Evolutionary conservation across 2,797 vertebrate genomes (phyloP), one percentile per base, ranked within the genome.

Genomic region (Enteromius radiatus): DNA sequence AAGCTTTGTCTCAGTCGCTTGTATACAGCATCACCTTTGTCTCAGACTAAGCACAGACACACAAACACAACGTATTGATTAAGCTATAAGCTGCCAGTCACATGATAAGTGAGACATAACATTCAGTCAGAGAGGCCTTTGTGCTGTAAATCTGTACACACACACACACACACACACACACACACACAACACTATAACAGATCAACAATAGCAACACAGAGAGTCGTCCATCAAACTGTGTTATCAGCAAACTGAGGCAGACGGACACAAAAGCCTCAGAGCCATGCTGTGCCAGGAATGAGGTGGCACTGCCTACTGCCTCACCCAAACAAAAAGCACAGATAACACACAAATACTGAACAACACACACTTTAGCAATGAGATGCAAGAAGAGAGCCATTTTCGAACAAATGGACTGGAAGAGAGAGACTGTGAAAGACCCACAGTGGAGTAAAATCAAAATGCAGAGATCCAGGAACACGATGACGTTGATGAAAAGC

Each of bases 61-160:
- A n/a, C 56, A 47, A 21, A 78, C 59, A 59, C 47, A 79, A 43
- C 28, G 38, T 61, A 84, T 80, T 75, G 77, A 84, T 84, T 76
- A 43, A 75, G 47, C 36, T 38, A 47, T 68, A 65, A 79, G 36
- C 54, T 77, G 52, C 31, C 61, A 75, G 31, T 85, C 70, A 77
- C 56, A 70, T 43, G 59, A 52, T 10, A 86, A 80, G 33, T 71
- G 33, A 77, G 67, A 43, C 23, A 1, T 49, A 77, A 81, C 49
- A 15, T 71, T 45, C 49, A 59, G 78, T 71, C 54, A 81, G 28
- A 84, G 49, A 75, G 5, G 59, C 59, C 38, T 79, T 79, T 71
- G 54, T 84, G 41, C 84, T 33, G 7, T 4, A 61, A 36, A 38
- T 70, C 33, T 59, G 63, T 63, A 45, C n/a, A n/a, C n/a, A 26